Percentiles rank a stretch among this genome's conserved stretches.
These are phyloP conservation scores for Pocillopora grandis DNA, from an alignment of 92 coral and sea anemone genomes.

Conservation along the genomic window DNA sequence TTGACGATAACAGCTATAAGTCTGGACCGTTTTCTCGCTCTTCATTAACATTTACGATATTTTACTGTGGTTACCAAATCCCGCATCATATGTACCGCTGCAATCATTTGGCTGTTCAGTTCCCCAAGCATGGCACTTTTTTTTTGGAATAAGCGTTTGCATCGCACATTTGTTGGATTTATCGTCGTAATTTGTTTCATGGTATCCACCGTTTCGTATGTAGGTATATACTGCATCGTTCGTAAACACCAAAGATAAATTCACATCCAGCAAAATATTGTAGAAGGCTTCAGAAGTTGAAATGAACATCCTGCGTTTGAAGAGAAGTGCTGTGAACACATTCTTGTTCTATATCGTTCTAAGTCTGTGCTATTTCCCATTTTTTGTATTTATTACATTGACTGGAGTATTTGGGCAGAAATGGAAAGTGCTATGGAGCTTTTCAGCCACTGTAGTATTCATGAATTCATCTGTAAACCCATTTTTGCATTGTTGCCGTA, in stretches of 20 bases:
- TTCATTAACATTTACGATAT: too few species aligned
- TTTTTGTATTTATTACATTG: not conserved
- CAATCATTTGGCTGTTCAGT: too few species aligned
- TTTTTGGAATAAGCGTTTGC: too few species aligned
- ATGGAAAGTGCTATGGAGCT: not conserved
- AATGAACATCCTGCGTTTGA: not conserved
- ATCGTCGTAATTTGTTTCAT: not conserved
- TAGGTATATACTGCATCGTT: not conserved
- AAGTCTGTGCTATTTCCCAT: not conserved
- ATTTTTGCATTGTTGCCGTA: not conserved
- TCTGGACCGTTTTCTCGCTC: too few species aligned
- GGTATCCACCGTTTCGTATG: not conserved
- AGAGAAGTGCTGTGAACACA: conserved; percentile 12
- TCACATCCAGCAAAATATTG: not conserved
- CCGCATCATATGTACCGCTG: too few species aligned
- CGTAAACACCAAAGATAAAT: not conserved
- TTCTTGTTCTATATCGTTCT: not conserved
- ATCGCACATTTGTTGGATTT: not conserved
- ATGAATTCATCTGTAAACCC: not conserved
- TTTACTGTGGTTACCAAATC: too few species aligned
- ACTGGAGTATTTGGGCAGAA: not conserved
- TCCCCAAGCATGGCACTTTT: too few species aligned
- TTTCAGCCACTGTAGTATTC: not conserved
- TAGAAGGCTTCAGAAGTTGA: not conserved
- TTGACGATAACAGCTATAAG: not conserved